Evolutionary conservation across 2,888 invertebrate species (phyloP), one percentile per base, ranked within the genome.

Genomic region (Dasypolia templi): DNA sequence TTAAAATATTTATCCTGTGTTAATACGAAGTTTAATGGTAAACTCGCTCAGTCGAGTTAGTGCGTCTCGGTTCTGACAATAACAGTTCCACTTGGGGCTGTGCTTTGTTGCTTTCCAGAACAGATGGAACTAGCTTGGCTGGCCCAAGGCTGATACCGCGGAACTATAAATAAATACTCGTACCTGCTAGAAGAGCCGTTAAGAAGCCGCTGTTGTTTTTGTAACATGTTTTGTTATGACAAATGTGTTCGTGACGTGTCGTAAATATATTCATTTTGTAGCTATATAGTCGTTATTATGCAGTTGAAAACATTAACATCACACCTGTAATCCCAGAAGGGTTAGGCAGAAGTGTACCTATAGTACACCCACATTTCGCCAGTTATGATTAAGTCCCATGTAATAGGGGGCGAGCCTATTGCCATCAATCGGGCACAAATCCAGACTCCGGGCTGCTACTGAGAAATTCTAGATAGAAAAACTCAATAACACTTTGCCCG

Each of bases 1-100:
- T 88, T 90, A 86, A 85, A 88, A 90, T 89, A 83, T 90, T 89
- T 85, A 68, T 64, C 82, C 86, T 85, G 86, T 83, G 86, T 87
- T 86, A 82, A 87, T 84, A 84, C 82, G 72, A 84, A 81, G 81
- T 85, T 79, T 81, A 73, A 69, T 77, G 72, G 77, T 72, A 85
- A 88, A 87, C 79, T 89, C 83, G 68, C 72, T 63, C 75, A 61
- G 65, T 70, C 66, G 49, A 77, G 80, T 66, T 82, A 77, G 71
- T 77, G 80, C 53, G 80, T 81, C 58, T 59, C 67, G 62, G 9
- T 63, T 65, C 67, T 71, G 59, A 79, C 72, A 83, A 85, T 82
- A 75, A 77, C 72, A 70, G 70, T 77, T 74, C 65, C 73, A 72
- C 70, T 56, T 64, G 75, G 67, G 69, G 65, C 55, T 67, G 66